These are phyloP conservation scores for Cryptocheilus praepositus DNA, from an alignment of 2,888 invertebrate genomes.

Conservation along the genomic window DNA sequence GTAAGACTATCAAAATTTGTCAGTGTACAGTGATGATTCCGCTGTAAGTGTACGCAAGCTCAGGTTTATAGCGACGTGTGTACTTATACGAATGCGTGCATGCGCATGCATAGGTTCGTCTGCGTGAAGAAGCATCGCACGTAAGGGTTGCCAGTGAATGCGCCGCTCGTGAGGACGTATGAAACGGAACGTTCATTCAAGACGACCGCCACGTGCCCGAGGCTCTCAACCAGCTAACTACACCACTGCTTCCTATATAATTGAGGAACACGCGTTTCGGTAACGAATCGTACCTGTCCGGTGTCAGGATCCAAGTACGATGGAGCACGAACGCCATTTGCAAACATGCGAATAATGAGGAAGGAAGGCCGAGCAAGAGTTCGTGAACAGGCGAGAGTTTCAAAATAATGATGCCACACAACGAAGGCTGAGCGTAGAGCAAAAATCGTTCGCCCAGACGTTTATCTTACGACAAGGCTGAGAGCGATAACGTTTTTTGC, in stretches of 20 bases:
- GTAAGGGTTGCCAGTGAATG: slow-evolving; percentile 53
- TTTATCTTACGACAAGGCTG: no score
- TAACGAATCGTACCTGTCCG: slow-evolving; percentile 3
- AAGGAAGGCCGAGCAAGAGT: neutral
- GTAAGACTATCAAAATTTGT: neutral
- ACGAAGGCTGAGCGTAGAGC: no score
- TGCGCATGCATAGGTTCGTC: slow-evolving; percentile 12
- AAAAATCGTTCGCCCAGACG: no score
- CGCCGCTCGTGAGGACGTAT: slow-evolving; percentile 39
- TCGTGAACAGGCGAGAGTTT: neutral
- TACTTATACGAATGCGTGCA: neutral
- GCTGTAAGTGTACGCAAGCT: neutral
- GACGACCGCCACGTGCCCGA: slow-evolving; percentile 71
- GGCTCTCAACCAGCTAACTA: slow-evolving; percentile 67
- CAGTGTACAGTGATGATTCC: neutral
- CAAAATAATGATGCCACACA: no score
- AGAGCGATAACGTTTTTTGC: no score
- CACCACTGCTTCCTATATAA: slow-evolving; percentile 27
- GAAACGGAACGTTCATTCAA: slow-evolving; percentile 65
- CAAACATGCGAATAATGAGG: slow-evolving; percentile 1
- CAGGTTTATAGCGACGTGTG: neutral
- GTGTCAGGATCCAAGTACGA: no score
- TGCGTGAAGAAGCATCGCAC: slow-evolving; percentile 1
- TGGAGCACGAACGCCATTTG: slow-evolving; percentile 2
- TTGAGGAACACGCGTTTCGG: slow-evolving; percentile 12